Percentiles rank a stretch among this genome's conserved stretches.
Conservation (phyloP, 2,888 invertebrate species). For the Macrostomum cliftonense region DNA sequence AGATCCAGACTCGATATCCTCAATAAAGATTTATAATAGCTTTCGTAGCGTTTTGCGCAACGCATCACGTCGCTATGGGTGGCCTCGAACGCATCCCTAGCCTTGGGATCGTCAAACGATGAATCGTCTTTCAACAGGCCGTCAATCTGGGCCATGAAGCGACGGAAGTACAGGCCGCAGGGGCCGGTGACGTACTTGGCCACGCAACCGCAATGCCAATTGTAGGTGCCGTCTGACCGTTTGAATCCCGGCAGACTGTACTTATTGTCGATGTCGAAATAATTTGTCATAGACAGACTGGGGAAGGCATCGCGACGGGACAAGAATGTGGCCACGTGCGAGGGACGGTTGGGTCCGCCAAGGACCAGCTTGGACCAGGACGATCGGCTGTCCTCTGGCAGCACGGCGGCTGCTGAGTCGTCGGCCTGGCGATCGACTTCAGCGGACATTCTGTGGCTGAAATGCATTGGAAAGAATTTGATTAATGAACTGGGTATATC, state of each 20-base stretch:
- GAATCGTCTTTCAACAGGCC: conserved; percentile 5
- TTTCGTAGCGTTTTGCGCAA: conserved; percentile 3
- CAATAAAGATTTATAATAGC: conserved; percentile 10
- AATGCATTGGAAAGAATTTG: no score
- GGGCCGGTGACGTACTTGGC: conserved; percentile 9
- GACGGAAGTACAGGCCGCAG: conserved; percentile 6
- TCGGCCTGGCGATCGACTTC: no score
- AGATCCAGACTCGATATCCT: conserved; percentile 1
- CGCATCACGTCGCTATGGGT: conserved; percentile 6
- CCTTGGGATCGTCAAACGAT: neutral
- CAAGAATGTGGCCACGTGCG: neutral
- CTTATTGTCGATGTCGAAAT: conserved; percentile 6
- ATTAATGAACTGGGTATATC: no score
- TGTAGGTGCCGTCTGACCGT: conserved; percentile 4
- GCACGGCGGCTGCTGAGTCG: no score
- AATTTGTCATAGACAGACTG: neutral
- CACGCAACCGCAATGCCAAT: conserved; percentile 10
- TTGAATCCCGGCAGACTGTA: conserved; percentile 8
- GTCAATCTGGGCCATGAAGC: conserved; percentile 5
- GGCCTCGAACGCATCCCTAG: neutral
- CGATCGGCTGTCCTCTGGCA: no score
- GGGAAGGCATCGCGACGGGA: neutral
- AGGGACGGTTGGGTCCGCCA: neutral
- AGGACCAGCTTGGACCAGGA: no score
- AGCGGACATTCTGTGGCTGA: no score